Percentiles rank a stretch among this genome's conserved stretches.
phyloP scores from a whole-genome alignment of 2,888 invertebrate species.

The Acanthosoma haemorrhoidale region DNA sequence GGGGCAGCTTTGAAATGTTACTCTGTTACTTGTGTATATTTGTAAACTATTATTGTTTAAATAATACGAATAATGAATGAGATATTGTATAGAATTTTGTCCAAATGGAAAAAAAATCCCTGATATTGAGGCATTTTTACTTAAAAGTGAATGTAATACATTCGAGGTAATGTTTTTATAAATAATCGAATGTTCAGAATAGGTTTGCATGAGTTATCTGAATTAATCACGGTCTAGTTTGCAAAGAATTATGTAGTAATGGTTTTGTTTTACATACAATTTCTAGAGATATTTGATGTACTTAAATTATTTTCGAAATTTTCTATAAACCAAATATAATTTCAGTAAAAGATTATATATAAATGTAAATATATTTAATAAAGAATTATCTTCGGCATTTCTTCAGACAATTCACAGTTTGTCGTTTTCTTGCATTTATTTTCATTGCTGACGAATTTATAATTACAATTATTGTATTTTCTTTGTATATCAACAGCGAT shows the following conservation, averaged over 20 bases:
- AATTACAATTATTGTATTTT: neutral
- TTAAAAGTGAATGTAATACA: neutral
- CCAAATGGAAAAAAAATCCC: no score
- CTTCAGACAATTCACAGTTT: neutral
- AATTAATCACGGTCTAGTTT: neutral
- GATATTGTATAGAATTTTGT: no score
- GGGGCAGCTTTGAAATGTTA: neutral
- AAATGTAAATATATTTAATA: no score
- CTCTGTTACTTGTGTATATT: neutral
- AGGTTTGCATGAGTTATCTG: neutral
- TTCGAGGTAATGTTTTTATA: neutral
- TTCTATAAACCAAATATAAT: neutral
- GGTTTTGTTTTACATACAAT: neutral
- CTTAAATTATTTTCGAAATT: neutral
- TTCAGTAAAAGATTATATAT: no score
- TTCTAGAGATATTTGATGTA: neutral
- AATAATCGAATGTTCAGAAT: neutral
- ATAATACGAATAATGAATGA: no score
- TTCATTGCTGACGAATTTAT: neutral
- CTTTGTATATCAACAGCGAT: neutral
- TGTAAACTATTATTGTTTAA: no score
- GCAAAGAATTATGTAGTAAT: neutral
- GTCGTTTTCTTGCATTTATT: neutral
- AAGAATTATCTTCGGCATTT: conserved; percentile 14
- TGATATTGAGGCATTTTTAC: no score